Base-by-base conservation (phyloP, 2,797 vertebrate genomes). In the Chanos chanos region DNA sequence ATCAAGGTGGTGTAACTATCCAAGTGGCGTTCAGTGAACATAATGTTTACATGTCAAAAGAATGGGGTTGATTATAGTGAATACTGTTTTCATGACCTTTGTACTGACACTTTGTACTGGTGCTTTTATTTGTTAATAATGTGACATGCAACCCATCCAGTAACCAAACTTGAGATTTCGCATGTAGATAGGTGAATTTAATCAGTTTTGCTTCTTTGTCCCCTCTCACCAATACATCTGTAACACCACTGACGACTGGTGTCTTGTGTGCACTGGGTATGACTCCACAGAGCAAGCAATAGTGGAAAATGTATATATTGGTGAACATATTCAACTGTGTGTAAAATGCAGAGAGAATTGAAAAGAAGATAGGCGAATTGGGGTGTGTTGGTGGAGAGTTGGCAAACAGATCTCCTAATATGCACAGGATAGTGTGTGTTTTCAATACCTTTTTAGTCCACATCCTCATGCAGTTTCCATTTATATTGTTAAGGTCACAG, bases 261-360 rank as follows among this genome's bases (percentile, higher is more conserved):
- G 10, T 47, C 47, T 31, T 31, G 36, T 60, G 66, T 40, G 49
- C 60, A 45, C 41, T 24, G 16, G 25, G 34, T 19, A n/a, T 25
- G 22, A 43, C 57, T 28, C 53, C n/a, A 33, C 58, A 39, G 65
- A 61, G 69, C 10, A 41, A 64, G 62, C 58, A 41, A 13, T 24
- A 40, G 66, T 70, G 52, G 70, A 66, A 52, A 57, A 50, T 36
- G 28, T 25, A 57, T 37, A 18, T 21, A 53, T 61, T 22, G 31
- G n/a, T 7, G 30, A 61, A 50, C 28, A 30, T 2, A 13, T 60
- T 22, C 31, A 6, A 13, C 24, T 65, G 66, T 66, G 63, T 59
- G 61, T 70, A 52, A 73, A 72, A 66, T 25, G 64, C 58, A 49
- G 60, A 15, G 2, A 19, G 18, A 49, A 10, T 25, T 34, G 27